phyloP scores from a whole-genome alignment of 53 echinoderm and acorn worm genomes.

The Hippasteria phrygiana region DNA sequence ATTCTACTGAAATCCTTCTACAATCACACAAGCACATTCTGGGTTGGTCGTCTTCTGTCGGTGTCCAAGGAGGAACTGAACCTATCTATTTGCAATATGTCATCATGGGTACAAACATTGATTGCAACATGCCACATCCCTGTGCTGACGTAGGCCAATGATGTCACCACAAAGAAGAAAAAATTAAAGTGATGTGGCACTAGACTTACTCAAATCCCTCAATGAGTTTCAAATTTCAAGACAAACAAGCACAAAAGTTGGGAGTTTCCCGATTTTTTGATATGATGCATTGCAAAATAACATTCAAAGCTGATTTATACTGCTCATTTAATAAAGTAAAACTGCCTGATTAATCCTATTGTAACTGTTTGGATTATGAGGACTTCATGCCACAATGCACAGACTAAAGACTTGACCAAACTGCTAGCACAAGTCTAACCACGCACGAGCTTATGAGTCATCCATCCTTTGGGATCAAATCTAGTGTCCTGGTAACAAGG shows the following conservation, averaged over 20 bases:
- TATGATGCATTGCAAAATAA: neutral
- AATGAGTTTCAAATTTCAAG: neutral
- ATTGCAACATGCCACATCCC: conserved; percentile 34
- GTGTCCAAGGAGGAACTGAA: conserved; percentile 51
- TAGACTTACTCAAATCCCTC: conserved; percentile 29
- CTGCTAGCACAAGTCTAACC: conserved; percentile 16
- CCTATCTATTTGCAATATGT: neutral
- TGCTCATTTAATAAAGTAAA: neutral
- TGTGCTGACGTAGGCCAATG: neutral
- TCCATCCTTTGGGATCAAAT: neutral
- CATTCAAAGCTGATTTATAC: neutral
- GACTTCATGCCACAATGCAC: neutral
- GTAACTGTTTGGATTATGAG: too few species aligned
- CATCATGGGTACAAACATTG: neutral
- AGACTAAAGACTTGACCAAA: neutral
- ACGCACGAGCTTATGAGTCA: conserved; percentile 46
- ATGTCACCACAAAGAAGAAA: conserved; percentile 10
- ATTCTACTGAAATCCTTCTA: conserved; percentile 42
- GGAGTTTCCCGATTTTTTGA: neutral
- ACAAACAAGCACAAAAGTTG: neutral
- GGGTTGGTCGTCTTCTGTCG: conserved; percentile 35
- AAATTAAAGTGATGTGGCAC: conserved; percentile 21
- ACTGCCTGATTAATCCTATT: neutral
- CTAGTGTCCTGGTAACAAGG: conserved; percentile 18
- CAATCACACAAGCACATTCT: conserved; percentile 53